Evolutionary conservation across 2,888 invertebrate genomes (phyloP), one percentile per base, ranked within the genome.

Genomic region (Melanargia galathea): DNA sequence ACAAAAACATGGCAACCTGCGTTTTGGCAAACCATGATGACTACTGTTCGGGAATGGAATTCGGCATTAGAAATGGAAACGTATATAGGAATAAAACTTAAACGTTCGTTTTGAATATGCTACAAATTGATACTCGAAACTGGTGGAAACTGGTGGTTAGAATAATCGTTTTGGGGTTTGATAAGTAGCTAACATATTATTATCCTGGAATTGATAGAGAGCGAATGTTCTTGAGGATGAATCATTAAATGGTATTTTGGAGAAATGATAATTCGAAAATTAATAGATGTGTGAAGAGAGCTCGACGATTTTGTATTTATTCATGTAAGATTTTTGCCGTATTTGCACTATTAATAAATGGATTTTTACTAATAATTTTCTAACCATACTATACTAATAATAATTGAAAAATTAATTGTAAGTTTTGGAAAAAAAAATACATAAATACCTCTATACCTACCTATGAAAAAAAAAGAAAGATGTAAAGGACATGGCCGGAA

Each of bases 1-100:
- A 75, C 63, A 68, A 71, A 84, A 82, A n/a, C n/a, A n/a, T 84
- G 81, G 81, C 78, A 84, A 77, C 81, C 76, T 66, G 71, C 79
- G 77, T 80, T 86, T 85, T 71, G 73, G 76, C 78, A 78, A 78
- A 69, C 71, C 70, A 66, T 81, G 81, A 80, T 81, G 81, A 82
- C 82, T 81, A 82, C 82, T 75, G 82, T 81, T 73, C n/a, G 65
- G 70, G 63, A 60, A 62, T 59, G 70, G 73, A 72, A 73, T 75
- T 71, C 72, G 60, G 71, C 72, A 78, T 79, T 73, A 70, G 68
- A 77, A 70, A 73, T 66, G 71, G 67, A 74, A 74, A 73, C 66
- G 71, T 67, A 73, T 73, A n/a, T 70, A 71, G 71, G 69, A 75
- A 75, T 71, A 76, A 77, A 76, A 74, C 74, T 71, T 77, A 79